Percentiles rank a stretch among this genome's conserved stretches.
Conservation (phyloP, 2,113 vertebrate species). For the Taxidea taxus region DNA sequence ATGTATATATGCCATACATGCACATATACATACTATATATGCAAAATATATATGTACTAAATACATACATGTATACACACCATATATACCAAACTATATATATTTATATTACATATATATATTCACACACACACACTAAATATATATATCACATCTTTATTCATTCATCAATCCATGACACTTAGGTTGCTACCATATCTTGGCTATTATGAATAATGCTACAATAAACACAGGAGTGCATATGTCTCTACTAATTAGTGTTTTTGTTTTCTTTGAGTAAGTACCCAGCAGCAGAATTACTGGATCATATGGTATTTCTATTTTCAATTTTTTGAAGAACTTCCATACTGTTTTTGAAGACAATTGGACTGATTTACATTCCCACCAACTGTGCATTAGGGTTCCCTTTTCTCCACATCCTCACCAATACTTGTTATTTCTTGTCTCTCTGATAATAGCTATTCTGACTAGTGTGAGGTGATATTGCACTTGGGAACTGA, state of each 20-base stretch:
- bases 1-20: not conserved
- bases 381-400: not conserved
- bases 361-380: not conserved
- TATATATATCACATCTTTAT: not conserved
- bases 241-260: not conserved
- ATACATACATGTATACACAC: not conserved
- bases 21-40: not conserved
- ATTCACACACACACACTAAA: not conserved
- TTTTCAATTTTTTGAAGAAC: not conserved
- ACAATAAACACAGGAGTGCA: not conserved
- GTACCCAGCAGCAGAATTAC: not conserved
- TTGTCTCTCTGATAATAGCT: not conserved
- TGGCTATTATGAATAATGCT: not conserved
- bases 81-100: not conserved
- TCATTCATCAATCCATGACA: not conserved
- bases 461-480: not conserved
- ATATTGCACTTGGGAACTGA: not conserved
- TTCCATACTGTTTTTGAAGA: not conserved
- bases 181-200: not conserved
- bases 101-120: too few relatives aligned
- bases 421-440: not conserved
- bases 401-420: not conserved
- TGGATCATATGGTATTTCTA: not conserved
- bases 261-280: not conserved
- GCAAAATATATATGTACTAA: not conserved